Evolutionary conservation across 1,140 invertebrate species (phyloP).

Genomic region (Batillaria attramentaria): DNA sequence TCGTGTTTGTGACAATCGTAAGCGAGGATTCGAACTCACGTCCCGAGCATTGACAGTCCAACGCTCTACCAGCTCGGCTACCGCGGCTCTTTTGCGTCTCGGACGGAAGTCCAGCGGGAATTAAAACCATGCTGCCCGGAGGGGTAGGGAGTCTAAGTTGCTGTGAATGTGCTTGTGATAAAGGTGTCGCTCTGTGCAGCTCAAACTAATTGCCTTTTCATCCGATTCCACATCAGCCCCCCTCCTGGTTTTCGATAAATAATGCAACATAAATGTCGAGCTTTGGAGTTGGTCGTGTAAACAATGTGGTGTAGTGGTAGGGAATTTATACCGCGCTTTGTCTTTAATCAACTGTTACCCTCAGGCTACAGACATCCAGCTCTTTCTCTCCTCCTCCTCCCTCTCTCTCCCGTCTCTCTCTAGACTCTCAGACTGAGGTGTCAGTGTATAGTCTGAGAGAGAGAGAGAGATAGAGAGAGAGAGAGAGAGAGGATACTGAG

Average conservation of each 20-base stretch:
- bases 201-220: background rate
- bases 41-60: too few relatives aligned
- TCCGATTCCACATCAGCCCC: background rate
- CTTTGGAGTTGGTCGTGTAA: background rate
- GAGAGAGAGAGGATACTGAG: too few relatives aligned
- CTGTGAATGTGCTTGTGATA: background rate
- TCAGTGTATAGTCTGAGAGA: too few relatives aligned
- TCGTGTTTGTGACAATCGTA: too few relatives aligned
- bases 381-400: too few relatives aligned
- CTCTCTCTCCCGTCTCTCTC: too few relatives aligned
- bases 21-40: too few relatives aligned
- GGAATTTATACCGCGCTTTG: background rate
- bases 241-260: background rate
- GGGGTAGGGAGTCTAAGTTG: background rate
- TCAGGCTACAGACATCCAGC: background rate
- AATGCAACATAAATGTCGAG: background rate
- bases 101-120: background rate
- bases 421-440: too few relatives aligned
- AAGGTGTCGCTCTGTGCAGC: background rate
- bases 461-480: too few relatives aligned
- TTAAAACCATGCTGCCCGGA: too few relatives aligned
- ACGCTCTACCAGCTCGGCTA: too few relatives aligned
- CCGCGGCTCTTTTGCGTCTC: too few relatives aligned
- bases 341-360: background rate
- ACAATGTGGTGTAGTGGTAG: background rate